Base-by-base conservation (phyloP, 2,797 vertebrate species). In the Crocodylus rhombifer region DNA sequence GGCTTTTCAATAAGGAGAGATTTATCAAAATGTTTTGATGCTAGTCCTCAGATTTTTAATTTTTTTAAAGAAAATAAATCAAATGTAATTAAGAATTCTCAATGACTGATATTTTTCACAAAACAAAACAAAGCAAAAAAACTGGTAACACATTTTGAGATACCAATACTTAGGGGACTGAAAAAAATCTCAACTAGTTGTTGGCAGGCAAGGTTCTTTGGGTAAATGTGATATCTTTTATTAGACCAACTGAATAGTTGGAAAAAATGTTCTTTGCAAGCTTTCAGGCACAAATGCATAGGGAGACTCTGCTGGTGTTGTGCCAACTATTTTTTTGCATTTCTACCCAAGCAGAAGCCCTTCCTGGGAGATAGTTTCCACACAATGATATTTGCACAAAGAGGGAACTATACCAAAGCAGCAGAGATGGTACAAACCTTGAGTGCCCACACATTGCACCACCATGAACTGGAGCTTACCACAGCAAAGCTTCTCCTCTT, bases 31-130 rank as follows among this genome's bases (percentile, higher is more conserved):
- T 21, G 23, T 74, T 84, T 16, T 63, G 33, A 69, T 63, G 10
- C 15, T 65, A 88, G 62, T 5, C 21, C 79, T 86, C 42, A 71
- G 30, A 21, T 67, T 75, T 67, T 67, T 94, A 5, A 80, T 3
- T 0, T 18, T 51, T 86, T 1, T 1, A 0, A 9, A 12, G n/a
- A 64, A 42, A 2, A 9, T 17, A 3, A 12, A 58, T 4, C 0
- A 3, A 56, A 60, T 89, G n/a, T 83, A 84, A 15, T 57, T 15
- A 74, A 0, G 0, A 60, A 80, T 89, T 88, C 69, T 26, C n/a
- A 51, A 33, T 73, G 21, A 11, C 62, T 74, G 56, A 28, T 14
- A 33, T 55, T 80, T 18, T 20, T 86, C 75, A 56, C 14, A 71
- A 81, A n/a, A 7, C 73, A 57, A 89, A 1, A 28, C 33, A 0